Conservation (phyloP, 1,140 invertebrate species). For the Rhopalosiphum maidis region DNA sequence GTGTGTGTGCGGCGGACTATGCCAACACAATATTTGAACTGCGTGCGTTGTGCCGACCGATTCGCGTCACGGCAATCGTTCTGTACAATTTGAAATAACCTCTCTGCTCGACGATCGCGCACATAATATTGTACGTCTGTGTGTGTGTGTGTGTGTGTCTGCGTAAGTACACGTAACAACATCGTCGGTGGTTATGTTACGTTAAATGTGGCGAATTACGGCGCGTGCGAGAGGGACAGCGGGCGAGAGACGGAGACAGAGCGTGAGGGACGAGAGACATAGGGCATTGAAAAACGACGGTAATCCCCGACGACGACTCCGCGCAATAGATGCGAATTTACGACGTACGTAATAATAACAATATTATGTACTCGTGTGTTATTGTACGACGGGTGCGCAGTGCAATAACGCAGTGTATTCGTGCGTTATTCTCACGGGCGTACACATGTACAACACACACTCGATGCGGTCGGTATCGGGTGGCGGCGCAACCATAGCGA, state of each 20-base stretch:
- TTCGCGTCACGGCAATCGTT: background rate
- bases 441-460: background rate
- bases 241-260: too few species aligned
- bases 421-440: background rate
- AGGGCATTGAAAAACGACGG: background rate
- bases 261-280: too few species aligned
- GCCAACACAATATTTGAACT: background rate
- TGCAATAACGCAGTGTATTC: background rate
- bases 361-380: background rate
- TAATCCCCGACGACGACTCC: slow-evolving; percentile 1
- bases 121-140: background rate
- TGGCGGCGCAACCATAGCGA: background rate
- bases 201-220: background rate
- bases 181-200: background rate
- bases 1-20: too few species aligned
- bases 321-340: background rate
- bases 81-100: background rate
- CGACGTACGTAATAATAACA: background rate
- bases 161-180: background rate
- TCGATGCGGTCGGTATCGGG: background rate
- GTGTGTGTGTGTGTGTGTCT: background rate
- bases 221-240: background rate
- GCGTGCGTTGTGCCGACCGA: background rate
- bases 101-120: background rate
- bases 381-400: background rate